phyloP scores from a whole-genome alignment of 1,140 invertebrate genomes.

The Papilio helenus region DNA sequence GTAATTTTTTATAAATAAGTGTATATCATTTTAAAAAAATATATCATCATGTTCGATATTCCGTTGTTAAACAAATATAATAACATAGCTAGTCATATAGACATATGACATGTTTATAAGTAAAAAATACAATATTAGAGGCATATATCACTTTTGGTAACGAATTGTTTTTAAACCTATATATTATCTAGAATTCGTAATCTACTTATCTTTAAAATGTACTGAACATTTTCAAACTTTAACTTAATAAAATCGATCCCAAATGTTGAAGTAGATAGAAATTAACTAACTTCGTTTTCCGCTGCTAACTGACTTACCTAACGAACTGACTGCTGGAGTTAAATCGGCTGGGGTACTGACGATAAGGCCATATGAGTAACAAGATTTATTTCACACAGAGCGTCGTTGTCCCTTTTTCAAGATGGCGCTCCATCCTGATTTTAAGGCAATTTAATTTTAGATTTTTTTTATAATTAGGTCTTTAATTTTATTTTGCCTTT shows the following conservation, averaged over 20 bases:
- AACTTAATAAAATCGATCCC: too few relatives aligned
- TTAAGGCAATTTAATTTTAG: background rate
- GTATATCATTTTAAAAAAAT: background rate
- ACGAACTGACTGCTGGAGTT: slow-evolving; percentile 16
- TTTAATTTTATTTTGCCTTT: too few relatives aligned
- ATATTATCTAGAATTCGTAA: background rate
- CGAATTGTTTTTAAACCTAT: too few relatives aligned
- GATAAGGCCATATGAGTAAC: slow-evolving; percentile 24
- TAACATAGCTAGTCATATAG: too few relatives aligned
- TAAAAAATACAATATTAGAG: too few relatives aligned
- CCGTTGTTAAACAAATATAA: too few relatives aligned
- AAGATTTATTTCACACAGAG: slow-evolving; percentile 14
- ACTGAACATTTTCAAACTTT: background rate
- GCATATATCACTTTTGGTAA: too few relatives aligned
- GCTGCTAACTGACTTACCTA: slow-evolving; percentile 19
- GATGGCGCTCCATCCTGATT: background rate
- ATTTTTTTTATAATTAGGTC: too few relatives aligned
- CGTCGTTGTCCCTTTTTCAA: background rate
- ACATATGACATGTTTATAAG: too few relatives aligned
- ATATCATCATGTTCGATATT: too few relatives aligned
- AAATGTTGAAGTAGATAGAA: slow-evolving; percentile 9
- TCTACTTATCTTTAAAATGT: background rate
- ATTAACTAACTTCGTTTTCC: slow-evolving; percentile 26
- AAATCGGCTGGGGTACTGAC: slow-evolving; percentile 15
- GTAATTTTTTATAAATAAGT: background rate